Evolutionary conservation across 2,888 invertebrate genomes (phyloP).

Genomic region (Rhamphomyia laevipes): DNA sequence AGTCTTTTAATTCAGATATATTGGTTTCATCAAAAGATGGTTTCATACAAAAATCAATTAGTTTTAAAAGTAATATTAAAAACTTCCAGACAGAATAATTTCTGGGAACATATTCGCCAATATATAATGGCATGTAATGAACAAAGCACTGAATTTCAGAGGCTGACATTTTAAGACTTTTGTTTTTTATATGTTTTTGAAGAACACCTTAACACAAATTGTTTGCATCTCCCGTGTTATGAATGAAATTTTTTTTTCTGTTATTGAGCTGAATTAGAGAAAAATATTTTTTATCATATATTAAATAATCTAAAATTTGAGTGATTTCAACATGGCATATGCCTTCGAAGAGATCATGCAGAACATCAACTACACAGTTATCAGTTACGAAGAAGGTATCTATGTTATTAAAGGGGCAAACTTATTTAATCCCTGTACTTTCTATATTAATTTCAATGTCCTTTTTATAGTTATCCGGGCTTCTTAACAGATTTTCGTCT

Average conservation of each 20-base stretch:
- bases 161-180: neutral
- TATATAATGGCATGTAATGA: neutral
- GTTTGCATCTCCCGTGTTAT: neutral
- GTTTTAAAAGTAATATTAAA: neutral
- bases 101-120: neutral
- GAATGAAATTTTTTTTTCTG: neutral
- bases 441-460: neutral
- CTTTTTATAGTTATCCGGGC: neutral
- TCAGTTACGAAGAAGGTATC: neutral
- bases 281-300: neutral
- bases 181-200: neutral
- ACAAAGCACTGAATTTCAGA: neutral
- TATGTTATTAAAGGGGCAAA: neutral
- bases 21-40: neutral
- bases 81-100: neutral
- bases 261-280: neutral
- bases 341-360: slow-evolving; percentile 3
- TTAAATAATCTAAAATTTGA: neutral
- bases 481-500: neutral
- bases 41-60: neutral
- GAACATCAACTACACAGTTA: neutral
- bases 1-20: neutral
- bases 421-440: neutral
- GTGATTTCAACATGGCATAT: neutral
- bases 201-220: neutral